Evolutionary conservation across 2,113 vertebrate species (phyloP).

Genomic region (Sialia sialis): DNA sequence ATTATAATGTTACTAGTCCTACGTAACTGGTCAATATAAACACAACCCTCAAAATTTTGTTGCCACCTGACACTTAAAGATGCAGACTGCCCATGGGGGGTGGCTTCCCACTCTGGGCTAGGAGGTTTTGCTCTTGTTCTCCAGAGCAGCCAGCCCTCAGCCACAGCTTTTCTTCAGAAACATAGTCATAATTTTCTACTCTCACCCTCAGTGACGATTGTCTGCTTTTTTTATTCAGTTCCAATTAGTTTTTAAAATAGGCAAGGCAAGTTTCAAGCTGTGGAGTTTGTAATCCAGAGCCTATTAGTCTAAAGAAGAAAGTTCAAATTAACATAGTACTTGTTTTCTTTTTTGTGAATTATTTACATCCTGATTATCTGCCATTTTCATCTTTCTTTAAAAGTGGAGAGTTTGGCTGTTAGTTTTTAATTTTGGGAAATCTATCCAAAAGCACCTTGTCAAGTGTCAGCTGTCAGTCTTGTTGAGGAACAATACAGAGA

Average conservation of each 20-base stretch:
- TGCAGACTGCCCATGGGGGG: neutral
- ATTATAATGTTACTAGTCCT: fast-evolving
- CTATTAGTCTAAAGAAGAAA: neutral
- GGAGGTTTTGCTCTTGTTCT: neutral
- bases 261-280: neutral
- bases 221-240: neutral
- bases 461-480: constrained; percentile 23
- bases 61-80: neutral
- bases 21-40: neutral
- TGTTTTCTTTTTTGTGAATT: neutral
- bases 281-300: neutral
- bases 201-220: neutral
- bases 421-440: neutral
- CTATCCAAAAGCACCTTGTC: neutral
- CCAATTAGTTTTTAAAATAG: neutral
- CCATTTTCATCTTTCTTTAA: neutral
- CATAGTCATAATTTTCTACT: neutral
- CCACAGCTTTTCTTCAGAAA: neutral
- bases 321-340: neutral
- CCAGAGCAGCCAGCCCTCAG: neutral
- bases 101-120: neutral
- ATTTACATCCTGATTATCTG: neutral
- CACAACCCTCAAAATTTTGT: neutral
- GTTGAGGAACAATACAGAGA: neutral
- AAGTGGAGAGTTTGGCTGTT: neutral